Base-by-base conservation (phyloP, 1,140 invertebrate genomes). In the Pseudomyrmex flavicornis region DNA sequence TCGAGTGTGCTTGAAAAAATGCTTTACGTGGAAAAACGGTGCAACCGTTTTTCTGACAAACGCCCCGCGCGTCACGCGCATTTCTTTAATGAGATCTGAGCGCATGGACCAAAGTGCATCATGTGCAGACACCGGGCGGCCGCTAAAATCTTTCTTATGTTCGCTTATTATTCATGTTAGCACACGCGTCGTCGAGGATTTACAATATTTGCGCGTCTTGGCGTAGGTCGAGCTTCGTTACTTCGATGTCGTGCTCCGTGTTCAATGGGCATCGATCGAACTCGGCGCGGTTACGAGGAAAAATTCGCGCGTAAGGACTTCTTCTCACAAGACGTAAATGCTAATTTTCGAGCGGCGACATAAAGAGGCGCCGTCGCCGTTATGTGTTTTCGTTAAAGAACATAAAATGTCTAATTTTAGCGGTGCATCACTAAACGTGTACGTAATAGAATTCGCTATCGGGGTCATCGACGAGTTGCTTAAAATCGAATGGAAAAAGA, bases 81-180 rank as follows among this genome's bases (percentile, higher is more conserved):
- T 79, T 84, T 59, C 52, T 20, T 62, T 62, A 72, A 76, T 48
- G 61, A 72, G 46, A 50, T 44, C 68, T 79, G 66, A 85, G 72
- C 73, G 66, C 68, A 70, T 84, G 63, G 44, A 85, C 63, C 59
- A 65, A 88, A 82, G 83, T 88, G 72, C 87, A 88, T 88, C 62
- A 76, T 82, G 35, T 84, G 65, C 75, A 82, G 72, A 68, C 80
- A 83, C 77, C 69, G 80, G 62, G 62, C 50, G 68, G 59, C 66
- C 86, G 90, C 88, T 93, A 93, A 93, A 92, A 93, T 93, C 87
- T 90, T 93, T 93, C 88, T 85, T 91, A 75, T 93, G 92, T 93
- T 92, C 88, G 84, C 86, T 93, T 90, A 90, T 92, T 92, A 91
- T 92, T 93, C 91, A 91, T 91, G 91, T 93, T 93, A 93, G 92